Conservation (phyloP, 1,140 invertebrate genomes). For the Pollicipes pollicipes region DNA sequence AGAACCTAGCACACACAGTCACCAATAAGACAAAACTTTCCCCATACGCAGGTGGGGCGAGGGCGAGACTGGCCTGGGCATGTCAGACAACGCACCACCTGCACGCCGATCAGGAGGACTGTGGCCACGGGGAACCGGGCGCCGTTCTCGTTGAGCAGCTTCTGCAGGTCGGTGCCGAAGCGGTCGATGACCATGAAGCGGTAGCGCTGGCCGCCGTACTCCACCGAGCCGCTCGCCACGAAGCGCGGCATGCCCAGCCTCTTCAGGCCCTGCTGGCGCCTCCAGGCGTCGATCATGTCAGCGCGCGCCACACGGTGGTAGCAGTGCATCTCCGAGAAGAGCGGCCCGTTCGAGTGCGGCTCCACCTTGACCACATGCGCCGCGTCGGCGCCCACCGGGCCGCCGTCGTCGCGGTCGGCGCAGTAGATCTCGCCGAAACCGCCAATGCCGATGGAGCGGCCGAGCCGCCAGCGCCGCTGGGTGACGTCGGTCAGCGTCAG, state of each 20-base stretch:
- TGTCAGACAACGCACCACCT: constrained; percentile 74
- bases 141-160: constrained; percentile 49
- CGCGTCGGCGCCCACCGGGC: too few species aligned
- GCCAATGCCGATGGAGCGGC: constrained; percentile 61
- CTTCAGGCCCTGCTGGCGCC: constrained; percentile 41
- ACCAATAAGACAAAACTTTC: too few species aligned
- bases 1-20: too few species aligned
- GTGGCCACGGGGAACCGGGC: constrained; percentile 53
- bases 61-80: too few species aligned
- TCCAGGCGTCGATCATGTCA: constrained; percentile 56
- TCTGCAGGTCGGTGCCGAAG: constrained; percentile 72
- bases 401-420: constrained; percentile 42
- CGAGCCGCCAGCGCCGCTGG: constrained; percentile 69
- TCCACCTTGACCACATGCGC: constrained; percentile 77
- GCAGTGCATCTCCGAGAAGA: constrained; percentile 89
- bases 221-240: constrained; percentile 67
- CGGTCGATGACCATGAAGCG: constrained; percentile 80
- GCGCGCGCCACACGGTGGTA: constrained; percentile 57
- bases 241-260: constrained; percentile 71
- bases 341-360: too few species aligned
- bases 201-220: too few species aligned
- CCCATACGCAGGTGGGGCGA: too few species aligned
- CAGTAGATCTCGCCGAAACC: constrained; percentile 87
- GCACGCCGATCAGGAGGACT: constrained; percentile 55
- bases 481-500: constrained; percentile 59